Evolutionary conservation across 2,797 vertebrate genomes (phyloP), one percentile per base, ranked within the genome.

Genomic region (Oreortyx pictus): DNA sequence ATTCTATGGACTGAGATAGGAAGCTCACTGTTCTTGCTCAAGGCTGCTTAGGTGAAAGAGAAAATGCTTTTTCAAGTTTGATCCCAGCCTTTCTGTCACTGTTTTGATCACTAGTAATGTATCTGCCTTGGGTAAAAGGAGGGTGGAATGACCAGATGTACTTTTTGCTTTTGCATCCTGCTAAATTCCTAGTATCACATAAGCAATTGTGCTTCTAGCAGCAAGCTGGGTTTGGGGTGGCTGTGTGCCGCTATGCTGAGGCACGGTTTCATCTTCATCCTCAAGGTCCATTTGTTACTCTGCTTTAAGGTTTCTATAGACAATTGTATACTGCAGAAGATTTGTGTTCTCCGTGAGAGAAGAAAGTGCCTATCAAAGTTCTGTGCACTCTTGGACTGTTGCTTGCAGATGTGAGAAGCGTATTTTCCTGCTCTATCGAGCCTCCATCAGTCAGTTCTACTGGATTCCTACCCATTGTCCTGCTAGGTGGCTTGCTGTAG

Each of bases 241-340:
- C 0, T 18, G 31, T 57, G n/a, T 56, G 0, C 0, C 62, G 46
- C 9, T 56, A 12, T 18, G 6, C 61, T 0, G 1, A 22, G 52
- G 22, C 0, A 0, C 7, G 9, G 10, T 57, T 73, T 62, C 76
- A 49, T 44, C 23, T 39, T 44, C 20, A 9, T 57, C 29, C 70
- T 76, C 54, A 37, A 41, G 52, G 39, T n/a, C 61, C 8, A 9
- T 27, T n/a, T 39, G 14, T n/a, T 39, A 2, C 27, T 71, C 29
- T 72, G 50, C 78, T 72, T 23, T 3, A n/a, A 27, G n/a, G 35
- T 68, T 59, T 80, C 64, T 83, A 20, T 77, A 25, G 61, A 35
- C 14, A 60, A 29, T 29, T 65, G 47, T 68, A 43, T 33, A 47
- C 2, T n/a, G 29, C 7, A n/a, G 54, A 14, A 29, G 20, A 19